Conservation (phyloP, 2,113 vertebrate species). For the Pardalotus punctatus region DNA sequence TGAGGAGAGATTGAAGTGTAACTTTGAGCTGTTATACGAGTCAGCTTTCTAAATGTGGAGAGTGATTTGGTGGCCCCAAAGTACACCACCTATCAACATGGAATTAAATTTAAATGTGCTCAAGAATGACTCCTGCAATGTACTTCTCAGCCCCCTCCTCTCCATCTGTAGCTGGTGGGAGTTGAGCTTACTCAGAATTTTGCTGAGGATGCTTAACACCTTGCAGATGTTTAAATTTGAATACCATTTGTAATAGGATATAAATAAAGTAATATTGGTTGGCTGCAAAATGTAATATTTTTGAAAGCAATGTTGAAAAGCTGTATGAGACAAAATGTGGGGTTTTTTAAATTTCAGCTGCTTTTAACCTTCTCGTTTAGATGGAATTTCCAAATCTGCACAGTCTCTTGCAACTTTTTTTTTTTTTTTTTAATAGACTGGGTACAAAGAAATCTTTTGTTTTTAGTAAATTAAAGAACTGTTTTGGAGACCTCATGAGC, state of each 20-base stretch:
- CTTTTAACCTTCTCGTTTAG: background rate
- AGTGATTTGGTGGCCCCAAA: background rate
- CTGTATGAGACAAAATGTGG: background rate
- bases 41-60: background rate
- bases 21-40: background rate
- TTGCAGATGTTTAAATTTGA: conserved; percentile 13
- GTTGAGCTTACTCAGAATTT: conserved; percentile 18
- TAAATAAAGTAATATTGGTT: background rate
- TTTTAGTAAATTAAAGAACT: background rate
- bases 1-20: background rate
- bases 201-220: background rate
- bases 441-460: background rate
- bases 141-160: conserved; percentile 16
- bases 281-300: background rate
- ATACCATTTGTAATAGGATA: background rate
- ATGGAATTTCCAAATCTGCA: background rate
- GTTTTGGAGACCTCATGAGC: background rate
- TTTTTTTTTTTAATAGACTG: background rate
- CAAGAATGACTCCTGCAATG: background rate
- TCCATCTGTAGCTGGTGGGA: conserved; percentile 59
- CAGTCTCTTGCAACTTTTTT: background rate
- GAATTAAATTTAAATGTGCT: conserved; percentile 24
- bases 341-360: background rate
- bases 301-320: background rate
- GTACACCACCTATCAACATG: background rate